Conservation (phyloP, 2,888 invertebrate genomes). For the Cremastobaeus sp. region DNA sequence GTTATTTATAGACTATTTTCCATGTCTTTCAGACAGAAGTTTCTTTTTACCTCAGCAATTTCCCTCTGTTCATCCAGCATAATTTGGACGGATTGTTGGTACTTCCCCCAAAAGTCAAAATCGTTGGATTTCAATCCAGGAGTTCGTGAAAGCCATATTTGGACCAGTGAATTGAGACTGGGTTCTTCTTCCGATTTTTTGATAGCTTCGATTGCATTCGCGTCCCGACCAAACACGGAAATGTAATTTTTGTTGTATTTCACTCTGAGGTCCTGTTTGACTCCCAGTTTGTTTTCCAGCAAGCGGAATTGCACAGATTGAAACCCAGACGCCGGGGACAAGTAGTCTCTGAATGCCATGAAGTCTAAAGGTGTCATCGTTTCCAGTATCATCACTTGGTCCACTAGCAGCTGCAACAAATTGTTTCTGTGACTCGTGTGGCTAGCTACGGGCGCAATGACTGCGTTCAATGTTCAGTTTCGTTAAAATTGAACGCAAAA, state of each 20-base stretch:
- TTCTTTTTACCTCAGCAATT: constrained; percentile 81
- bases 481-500: too few relatives aligned
- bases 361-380: constrained; percentile 99
- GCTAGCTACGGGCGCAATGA: too few relatives aligned
- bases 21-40: neutral
- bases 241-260: constrained; percentile 96
- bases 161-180: constrained; percentile 90
- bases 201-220: constrained; percentile 81
- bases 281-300: constrained; percentile 94
- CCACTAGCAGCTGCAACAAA: constrained; percentile 89
- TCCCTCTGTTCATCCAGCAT: constrained; percentile 85
- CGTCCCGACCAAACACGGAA: constrained; percentile 89
- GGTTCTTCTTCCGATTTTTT: constrained; percentile 88
- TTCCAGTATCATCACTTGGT: constrained; percentile 98
- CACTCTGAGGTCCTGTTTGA: constrained; percentile 90
- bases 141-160: constrained; percentile 95
- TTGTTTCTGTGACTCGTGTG: too few relatives aligned
- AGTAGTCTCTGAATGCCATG: constrained; percentile 96
- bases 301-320: constrained; percentile 98
- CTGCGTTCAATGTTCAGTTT: too few relatives aligned
- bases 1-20: too few relatives aligned
- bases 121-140: constrained; percentile 89
- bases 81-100: constrained; percentile 85
- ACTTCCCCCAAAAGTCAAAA: constrained; percentile 97
- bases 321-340: constrained; percentile 98